Evolutionary conservation across 2,797 vertebrate genomes (phyloP), one percentile per base, ranked within the genome.

Genomic region (Adrianichthys oophorus): DNA sequence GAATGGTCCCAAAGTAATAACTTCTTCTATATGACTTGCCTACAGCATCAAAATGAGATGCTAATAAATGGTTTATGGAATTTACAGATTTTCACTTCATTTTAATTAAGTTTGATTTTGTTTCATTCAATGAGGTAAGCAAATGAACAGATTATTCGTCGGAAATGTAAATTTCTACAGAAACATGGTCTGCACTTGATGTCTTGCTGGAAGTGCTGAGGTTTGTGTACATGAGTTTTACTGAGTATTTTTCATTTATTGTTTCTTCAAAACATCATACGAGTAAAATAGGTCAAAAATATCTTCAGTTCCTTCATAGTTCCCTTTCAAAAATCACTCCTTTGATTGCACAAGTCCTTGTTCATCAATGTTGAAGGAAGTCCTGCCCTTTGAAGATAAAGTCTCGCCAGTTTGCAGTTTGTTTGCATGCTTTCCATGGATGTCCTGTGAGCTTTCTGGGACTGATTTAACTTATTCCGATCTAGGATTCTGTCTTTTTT

Each of bases 401-500:
- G 37, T 65, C 7, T 76, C 7, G 2, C 10, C 29, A 2, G 8
- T 57, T 16, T 55, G 51, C 67, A 46, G 32, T 51, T 46, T 46
- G 18, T 21, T 5, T 47, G 18, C 19, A 47, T 47, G 21, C 8
- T 47, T 47, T 21, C 7, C 10, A 37, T 3, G 32, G 10, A 37
- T 37, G 32, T 3, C 10, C 32, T 37, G 73, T 58, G 70, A 78
- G 70, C 70, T 57, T 40, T 41, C 56, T 10, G 79, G 82, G 72
- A 75, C 70, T 46, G 10, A 62, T 62, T 66, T 51, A n/a, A 65
- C 62, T 40, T 47, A 62, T 64, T 74, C 76, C 52, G 41, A 73
- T 91, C 93, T 94, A 98, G 75, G 94, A 90, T 51, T 98, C 97
- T 12, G 93, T 89, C 93, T 95, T 98, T 92, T 97, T 99, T 86